phyloP scores from a whole-genome alignment of 2,797 vertebrate species.

The Pseudochirops cupreus region DNA sequence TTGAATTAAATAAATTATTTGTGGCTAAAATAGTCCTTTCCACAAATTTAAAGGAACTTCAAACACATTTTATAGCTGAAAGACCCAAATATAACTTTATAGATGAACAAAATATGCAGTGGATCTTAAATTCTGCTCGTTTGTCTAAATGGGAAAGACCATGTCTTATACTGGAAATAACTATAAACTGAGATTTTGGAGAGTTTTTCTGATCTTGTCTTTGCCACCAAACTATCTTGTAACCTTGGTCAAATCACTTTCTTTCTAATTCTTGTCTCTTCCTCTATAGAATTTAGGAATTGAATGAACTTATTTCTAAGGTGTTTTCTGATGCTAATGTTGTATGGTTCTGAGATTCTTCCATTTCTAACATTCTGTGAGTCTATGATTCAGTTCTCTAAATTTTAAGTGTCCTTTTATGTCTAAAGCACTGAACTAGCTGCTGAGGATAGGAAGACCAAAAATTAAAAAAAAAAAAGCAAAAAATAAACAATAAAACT shows the following conservation, averaged over 20 bases:
- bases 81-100: neutral
- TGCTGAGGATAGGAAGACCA: neutral
- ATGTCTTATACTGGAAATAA: conserved; percentile 6
- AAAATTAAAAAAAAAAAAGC: too few relatives aligned
- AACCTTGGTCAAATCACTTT: neutral
- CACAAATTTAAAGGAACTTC: neutral
- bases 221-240: conserved; percentile 33
- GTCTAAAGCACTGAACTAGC: neutral
- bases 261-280: too few relatives aligned
- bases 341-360: too few relatives aligned
- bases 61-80: neutral
- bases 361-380: too few relatives aligned
- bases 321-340: neutral
- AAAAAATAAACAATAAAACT: too few relatives aligned
- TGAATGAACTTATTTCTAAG: neutral
- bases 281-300: neutral
- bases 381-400: neutral
- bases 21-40: neutral
- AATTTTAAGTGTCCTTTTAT: neutral
- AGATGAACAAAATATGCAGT: neutral
- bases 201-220: neutral
- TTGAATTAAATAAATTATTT: neutral
- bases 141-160: neutral
- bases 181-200: neutral
- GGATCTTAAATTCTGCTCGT: conserved; percentile 1